Evolutionary conservation across 2,797 vertebrate species (phyloP).

Genomic region (Galagoides demidoff): DNA sequence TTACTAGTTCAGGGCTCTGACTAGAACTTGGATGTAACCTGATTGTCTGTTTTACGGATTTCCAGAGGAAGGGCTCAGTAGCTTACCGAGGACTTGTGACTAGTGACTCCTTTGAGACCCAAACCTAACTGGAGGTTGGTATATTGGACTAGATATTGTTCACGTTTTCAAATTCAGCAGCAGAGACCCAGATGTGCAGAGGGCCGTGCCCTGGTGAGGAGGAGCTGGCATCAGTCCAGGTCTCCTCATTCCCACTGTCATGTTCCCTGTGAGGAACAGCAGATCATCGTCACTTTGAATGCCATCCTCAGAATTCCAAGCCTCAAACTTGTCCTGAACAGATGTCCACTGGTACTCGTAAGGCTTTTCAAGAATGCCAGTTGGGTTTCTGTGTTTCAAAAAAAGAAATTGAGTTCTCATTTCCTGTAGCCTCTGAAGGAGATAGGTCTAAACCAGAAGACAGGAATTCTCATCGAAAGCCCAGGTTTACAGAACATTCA

Average conservation of each 20-base stretch:
- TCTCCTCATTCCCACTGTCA: neutral
- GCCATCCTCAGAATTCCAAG: neutral
- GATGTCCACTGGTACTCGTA: neutral
- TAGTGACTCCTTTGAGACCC: neutral
- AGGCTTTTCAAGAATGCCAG: slow-evolving; percentile 48
- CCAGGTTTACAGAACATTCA: neutral
- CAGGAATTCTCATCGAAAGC: neutral
- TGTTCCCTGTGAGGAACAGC: neutral
- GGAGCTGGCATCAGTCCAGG: neutral
- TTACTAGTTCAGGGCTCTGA: neutral
- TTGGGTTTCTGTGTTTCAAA: slow-evolving; percentile 6
- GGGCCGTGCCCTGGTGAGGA: neutral
- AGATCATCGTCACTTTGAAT: neutral
- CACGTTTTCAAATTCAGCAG: slow-evolving; percentile 10
- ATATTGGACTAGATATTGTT: neutral
- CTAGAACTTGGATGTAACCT: neutral
- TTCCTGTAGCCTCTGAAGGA: neutral
- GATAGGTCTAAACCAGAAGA: neutral
- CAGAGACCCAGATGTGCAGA: neutral
- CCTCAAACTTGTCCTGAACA: slow-evolving; percentile 30
- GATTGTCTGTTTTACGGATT: neutral
- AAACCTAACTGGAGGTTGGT: neutral
- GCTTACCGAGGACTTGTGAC: neutral
- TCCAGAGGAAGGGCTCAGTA: neutral
- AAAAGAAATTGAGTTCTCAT: neutral